These are phyloP conservation scores for Pammene aurita DNA, from an alignment of 2,888 invertebrate genomes.

Conservation along the genomic window DNA sequence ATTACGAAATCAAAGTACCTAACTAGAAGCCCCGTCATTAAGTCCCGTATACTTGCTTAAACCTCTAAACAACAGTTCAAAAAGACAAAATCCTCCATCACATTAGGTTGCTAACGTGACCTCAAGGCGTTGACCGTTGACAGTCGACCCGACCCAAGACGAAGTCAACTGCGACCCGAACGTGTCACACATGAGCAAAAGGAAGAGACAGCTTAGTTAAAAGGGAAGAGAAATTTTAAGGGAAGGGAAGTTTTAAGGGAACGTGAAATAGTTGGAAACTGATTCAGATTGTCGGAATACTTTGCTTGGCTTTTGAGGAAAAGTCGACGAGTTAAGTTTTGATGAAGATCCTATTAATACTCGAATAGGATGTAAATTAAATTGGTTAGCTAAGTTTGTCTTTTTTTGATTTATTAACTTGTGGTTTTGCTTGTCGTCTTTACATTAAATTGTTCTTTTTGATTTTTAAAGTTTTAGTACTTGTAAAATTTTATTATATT, in stretches of 20 bases:
- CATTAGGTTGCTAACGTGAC: constrained; percentile 21
- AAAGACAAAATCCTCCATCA: constrained; percentile 8
- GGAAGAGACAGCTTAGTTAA: constrained; percentile 7
- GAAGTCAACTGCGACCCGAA: constrained; percentile 31
- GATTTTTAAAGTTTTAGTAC: no score
- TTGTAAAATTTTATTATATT: no score
- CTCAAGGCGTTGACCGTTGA: constrained; percentile 28
- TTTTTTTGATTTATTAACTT: no score
- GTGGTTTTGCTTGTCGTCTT: no score
- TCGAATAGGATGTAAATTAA: no score
- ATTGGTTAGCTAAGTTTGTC: no score
- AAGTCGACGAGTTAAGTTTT: neutral
- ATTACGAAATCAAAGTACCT: no score
- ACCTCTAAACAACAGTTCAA: no score
- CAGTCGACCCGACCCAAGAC: constrained; percentile 34
- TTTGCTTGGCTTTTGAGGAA: neutral
- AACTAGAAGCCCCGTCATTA: no score
- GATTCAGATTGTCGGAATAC: neutral
- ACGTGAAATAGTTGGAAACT: neutral
- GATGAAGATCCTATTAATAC: no score
- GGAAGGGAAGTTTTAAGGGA: neutral
- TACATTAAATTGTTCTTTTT: no score
- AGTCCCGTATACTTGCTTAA: no score
- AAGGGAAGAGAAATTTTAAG: neutral
- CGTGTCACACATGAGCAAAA: constrained; percentile 8